Percentiles rank a stretch among this genome's conserved stretches.
Conservation (phyloP, 2,888 invertebrate species). For the Lithophane leautieri region DNA sequence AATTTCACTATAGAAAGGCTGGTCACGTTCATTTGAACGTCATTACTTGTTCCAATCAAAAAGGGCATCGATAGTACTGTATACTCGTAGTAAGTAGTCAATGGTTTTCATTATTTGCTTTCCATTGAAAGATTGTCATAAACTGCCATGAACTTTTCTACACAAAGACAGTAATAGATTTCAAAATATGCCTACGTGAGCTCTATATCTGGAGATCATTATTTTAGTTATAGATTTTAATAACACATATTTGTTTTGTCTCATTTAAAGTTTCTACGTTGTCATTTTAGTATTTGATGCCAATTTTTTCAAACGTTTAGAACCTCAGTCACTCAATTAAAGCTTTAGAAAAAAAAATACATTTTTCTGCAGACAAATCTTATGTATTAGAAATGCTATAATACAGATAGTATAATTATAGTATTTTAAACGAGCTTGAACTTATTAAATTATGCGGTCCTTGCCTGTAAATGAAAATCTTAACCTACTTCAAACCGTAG, state of each 20-base stretch:
- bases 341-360: not conserved
- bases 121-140: not conserved
- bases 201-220: not conserved
- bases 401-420: not conserved
- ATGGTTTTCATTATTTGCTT: not conserved
- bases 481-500: not conserved
- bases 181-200: not conserved
- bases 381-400: not conserved
- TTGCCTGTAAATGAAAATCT: constrained; percentile 2
- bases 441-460: not conserved
- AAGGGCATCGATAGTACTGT: constrained; percentile 1
- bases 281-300: not conserved
- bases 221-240: not conserved
- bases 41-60: constrained; percentile 39
- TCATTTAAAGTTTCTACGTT: not conserved
- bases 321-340: not conserved
- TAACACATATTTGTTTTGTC: not conserved
- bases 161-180: not conserved
- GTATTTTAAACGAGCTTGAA: not conserved
- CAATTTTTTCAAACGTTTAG: not conserved
- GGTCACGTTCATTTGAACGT: constrained; percentile 44
- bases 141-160: not conserved
- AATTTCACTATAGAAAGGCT: constrained; percentile 41
- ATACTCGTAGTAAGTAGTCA: too few species aligned
- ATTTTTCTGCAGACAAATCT: not conserved